Evolutionary conservation across 2,113 vertebrate genomes (phyloP), one percentile per base, ranked within the genome.

Genomic region (Vulpes vulpes): DNA sequence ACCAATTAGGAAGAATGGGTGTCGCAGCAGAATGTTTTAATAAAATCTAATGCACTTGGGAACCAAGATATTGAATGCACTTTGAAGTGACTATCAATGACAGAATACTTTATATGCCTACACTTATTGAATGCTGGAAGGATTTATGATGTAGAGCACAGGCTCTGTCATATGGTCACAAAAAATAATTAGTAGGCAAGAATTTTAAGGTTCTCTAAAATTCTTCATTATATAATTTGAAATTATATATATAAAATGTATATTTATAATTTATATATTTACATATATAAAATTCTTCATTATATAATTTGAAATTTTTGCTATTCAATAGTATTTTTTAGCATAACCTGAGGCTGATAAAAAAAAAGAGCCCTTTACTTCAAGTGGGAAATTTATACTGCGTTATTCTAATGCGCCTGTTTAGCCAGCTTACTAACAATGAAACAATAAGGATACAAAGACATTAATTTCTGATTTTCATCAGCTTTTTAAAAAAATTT

Each of bases 1-100:
- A 97, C 97, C 96, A 98, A 97, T 98, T 98, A 98, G 96, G 82
- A 96, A 91, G 91, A 97, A 97, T 96, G 93, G 96, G 97, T 96
- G 92, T 57, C 51, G 25, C 90, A 96, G 94, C n/a, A 71, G 92
- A 97, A 98, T 82, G 94, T 98, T 98, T 97, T 97, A 98, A 98
- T 98, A 97, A 97, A 96, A 98, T 80, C 91, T 82, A 96, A 96
- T 95, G 89, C 94, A 94, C 87, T 98, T 87, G 96, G 89, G 95
- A 96, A 85, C 85, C 53, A 30, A 85, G 90, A 64, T 73, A 87
- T 27, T 93, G 84, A 94, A 95, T 83, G 93, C 71, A 73, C 88
- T 74, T 65, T 76, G 90, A 93, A 93, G 96, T 69, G 25, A 95
- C 93, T 86, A 53, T 55, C 89, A 93, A 93, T 89, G 97, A 96